Conservation (phyloP, 1,140 invertebrate genomes). For the Camponotus floridanus region DNA sequence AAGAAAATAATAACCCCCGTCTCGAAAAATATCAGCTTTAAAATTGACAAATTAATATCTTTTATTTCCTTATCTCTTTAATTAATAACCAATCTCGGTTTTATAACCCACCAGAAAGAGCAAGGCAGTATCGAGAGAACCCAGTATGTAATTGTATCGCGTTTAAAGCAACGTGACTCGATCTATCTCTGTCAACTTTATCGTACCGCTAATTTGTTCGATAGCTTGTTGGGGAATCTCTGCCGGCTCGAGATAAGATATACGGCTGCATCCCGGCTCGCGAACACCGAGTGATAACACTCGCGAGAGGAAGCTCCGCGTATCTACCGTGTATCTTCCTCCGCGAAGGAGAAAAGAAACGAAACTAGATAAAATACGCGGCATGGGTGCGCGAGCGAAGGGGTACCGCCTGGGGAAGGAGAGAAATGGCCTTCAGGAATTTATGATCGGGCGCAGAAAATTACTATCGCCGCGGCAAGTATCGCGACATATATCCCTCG, state of each 20-base stretch:
- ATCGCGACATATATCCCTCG: slow-evolving; percentile 1
- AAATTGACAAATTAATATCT: slow-evolving; percentile 1
- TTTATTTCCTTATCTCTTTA: background rate
- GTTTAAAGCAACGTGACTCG: slow-evolving; percentile 66
- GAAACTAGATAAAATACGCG: slow-evolving; percentile 61
- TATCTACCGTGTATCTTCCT: slow-evolving; percentile 33
- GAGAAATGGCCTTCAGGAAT: slow-evolving; percentile 37
- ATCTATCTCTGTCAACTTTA: slow-evolving; percentile 85
- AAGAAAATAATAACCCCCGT: no score
- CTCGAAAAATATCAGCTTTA: background rate
- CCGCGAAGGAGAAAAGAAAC: slow-evolving; percentile 35
- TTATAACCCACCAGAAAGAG: background rate
- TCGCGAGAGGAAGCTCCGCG: no score
- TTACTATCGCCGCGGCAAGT: slow-evolving; percentile 35
- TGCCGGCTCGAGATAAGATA: background rate
- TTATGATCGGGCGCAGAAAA: slow-evolving; percentile 53
- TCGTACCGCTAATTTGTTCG: slow-evolving; percentile 84
- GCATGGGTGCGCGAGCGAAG: background rate
- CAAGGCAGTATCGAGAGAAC: background rate
- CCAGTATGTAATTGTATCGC: slow-evolving; percentile 80
- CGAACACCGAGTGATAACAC: no score
- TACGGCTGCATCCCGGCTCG: no score
- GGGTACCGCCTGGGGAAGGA: slow-evolving; percentile 13
- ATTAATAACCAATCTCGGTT: background rate
- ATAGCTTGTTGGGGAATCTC: slow-evolving; percentile 71